A percentile compares a stretch with the other conserved stretches of the same genome.
phyloP scores from a whole-genome alignment of 1,140 invertebrate genomes.

The Drosophila guanche region DNA sequence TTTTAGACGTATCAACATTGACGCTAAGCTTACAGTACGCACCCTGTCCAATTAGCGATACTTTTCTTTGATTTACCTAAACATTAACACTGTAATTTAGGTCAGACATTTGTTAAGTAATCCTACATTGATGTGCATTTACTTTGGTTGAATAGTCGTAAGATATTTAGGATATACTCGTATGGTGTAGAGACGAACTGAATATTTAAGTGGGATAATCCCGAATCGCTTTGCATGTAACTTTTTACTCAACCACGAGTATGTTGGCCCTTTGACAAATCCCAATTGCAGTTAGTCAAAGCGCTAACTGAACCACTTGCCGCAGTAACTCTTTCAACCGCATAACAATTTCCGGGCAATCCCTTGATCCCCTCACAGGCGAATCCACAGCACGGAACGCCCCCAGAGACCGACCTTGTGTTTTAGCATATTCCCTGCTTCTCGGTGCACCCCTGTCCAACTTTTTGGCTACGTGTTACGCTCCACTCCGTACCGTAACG shows the following conservation, averaged over 20 bases:
- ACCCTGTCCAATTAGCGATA: too few relatives aligned
- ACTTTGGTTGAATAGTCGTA: too few relatives aligned
- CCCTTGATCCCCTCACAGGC: slow-evolving; percentile 31
- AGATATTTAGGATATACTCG: too few relatives aligned
- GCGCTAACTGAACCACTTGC: slow-evolving; percentile 6
- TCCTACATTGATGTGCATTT: too few relatives aligned
- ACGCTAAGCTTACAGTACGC: too few relatives aligned
- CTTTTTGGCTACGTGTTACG: slow-evolving; percentile 61
- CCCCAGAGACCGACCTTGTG: slow-evolving; percentile 37
- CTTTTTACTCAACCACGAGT: not conserved
- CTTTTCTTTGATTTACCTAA: too few relatives aligned
- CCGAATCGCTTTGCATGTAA: not conserved
- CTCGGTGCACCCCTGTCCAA: slow-evolving; percentile 38
- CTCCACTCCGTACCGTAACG: slow-evolving; percentile 1
- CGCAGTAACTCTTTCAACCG: slow-evolving; percentile 15
- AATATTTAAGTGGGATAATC: too few relatives aligned
- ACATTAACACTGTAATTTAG: too few relatives aligned
- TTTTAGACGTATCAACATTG: too few relatives aligned
- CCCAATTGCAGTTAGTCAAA: slow-evolving; percentile 1
- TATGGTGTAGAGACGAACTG: too few relatives aligned
- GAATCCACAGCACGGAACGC: slow-evolving; percentile 25
- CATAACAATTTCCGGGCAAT: slow-evolving; percentile 33
- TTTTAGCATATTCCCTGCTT: slow-evolving; percentile 23
- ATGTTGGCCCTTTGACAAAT: slow-evolving; percentile 12
- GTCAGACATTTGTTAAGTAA: too few relatives aligned